These are phyloP conservation scores for Avahi laniger DNA, from an alignment of 2,797 vertebrate species.

Conservation along the genomic window DNA sequence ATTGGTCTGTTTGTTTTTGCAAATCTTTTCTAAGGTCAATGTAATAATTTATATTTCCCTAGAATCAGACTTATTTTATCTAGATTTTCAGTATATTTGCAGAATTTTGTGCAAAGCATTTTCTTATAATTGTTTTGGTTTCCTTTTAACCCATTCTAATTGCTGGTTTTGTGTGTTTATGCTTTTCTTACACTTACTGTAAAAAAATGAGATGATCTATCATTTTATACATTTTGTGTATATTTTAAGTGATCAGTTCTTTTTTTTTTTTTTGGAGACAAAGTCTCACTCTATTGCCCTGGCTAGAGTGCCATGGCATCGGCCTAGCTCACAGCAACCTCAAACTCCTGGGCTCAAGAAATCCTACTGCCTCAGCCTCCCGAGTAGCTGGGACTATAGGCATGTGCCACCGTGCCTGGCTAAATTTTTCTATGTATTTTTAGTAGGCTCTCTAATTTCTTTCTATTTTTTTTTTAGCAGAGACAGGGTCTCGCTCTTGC, in stretches of 20 bases:
- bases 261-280: not conserved
- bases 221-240: not conserved
- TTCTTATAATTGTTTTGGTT: slow-evolving; percentile 1
- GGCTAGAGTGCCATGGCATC: too few species aligned
- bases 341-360: too few species aligned
- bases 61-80: slow-evolving; percentile 1
- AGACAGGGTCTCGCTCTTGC: too few species aligned
- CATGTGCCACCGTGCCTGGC: too few species aligned
- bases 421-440: too few species aligned
- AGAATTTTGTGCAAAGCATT: slow-evolving; percentile 1
- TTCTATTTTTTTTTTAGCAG: too few species aligned
- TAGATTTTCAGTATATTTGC: slow-evolving; percentile 7
- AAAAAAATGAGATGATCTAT: not conserved
- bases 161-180: not conserved
- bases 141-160: slow-evolving; percentile 32
- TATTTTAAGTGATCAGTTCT: not conserved
- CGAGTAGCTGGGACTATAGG: too few species aligned
- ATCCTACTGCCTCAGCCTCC: too few species aligned
- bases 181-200: not conserved
- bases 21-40: not conserved
- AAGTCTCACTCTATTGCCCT: too few species aligned
- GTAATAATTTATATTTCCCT: not conserved
- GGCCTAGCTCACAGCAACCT: too few species aligned
- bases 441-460: too few species aligned
- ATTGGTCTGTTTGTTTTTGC: not conserved